Conservation (phyloP, 2,888 invertebrate genomes). For the Uloborus plumipes region DNA sequence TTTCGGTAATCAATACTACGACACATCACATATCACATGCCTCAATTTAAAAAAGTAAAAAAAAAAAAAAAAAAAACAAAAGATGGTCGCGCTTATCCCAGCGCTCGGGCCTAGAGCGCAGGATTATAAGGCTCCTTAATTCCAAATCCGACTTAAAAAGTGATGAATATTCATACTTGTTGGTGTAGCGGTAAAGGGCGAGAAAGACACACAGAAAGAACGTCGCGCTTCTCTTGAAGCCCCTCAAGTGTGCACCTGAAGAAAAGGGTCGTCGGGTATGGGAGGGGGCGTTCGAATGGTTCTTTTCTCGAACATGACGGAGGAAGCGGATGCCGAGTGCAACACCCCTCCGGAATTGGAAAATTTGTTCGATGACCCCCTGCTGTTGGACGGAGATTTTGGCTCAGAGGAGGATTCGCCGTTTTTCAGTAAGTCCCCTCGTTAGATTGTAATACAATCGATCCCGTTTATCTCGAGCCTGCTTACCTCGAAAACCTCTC, state of each 20-base stretch:
- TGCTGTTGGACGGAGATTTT: constrained; percentile 33
- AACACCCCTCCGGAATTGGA: constrained; percentile 39
- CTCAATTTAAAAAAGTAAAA: too few relatives aligned
- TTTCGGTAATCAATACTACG: too few relatives aligned
- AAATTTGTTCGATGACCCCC: constrained; percentile 44
- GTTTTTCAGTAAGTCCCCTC: constrained; percentile 35
- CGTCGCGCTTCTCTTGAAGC: not conserved
- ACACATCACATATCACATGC: too few relatives aligned
- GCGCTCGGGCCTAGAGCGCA: not conserved
- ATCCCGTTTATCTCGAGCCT: too few relatives aligned
- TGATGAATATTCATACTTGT: too few relatives aligned
- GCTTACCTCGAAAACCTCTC: too few relatives aligned
- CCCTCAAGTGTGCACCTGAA: constrained; percentile 1
- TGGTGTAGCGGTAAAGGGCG: not conserved
- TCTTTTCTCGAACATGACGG: not conserved
- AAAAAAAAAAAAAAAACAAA: too few relatives aligned
- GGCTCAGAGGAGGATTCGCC: constrained; percentile 45
- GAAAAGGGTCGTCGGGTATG: not conserved
- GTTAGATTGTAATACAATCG: not conserved
- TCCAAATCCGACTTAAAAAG: not conserved
- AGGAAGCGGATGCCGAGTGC: constrained; percentile 16
- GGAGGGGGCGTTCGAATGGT: constrained; percentile 4
- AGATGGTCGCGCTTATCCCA: too few relatives aligned
- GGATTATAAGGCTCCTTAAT: not conserved
- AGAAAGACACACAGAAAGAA: not conserved